Evolutionary conservation across 2,113 vertebrate genomes (phyloP).

Genomic region (Channa argus): DNA sequence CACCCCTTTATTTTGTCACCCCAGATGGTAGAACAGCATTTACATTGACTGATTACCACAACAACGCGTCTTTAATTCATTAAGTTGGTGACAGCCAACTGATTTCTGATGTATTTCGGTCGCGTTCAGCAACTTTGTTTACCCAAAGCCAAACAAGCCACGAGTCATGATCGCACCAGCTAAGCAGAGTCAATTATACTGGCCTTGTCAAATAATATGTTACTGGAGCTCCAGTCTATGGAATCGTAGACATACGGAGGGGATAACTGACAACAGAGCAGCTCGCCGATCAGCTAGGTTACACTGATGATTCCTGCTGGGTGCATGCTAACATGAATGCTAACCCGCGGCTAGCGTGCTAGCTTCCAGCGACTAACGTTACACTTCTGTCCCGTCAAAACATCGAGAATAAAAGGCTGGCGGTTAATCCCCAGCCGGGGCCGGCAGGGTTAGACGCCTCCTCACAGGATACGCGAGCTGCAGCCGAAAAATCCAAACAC

Average conservation of each 20-base stretch:
- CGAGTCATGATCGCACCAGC: constrained; percentile 33
- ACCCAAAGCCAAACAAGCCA: constrained; percentile 40
- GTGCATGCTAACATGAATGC: constrained; percentile 63
- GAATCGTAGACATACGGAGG: background rate
- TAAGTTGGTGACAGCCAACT: background rate
- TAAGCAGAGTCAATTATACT: background rate
- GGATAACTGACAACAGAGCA: background rate
- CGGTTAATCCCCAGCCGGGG: background rate
- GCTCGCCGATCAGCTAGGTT: background rate
- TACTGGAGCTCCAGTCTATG: too few relatives aligned
- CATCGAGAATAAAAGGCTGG: constrained; percentile 27
- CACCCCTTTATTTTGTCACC: constrained; percentile 33
- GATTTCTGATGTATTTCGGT: constrained; percentile 22
- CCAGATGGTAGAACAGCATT: constrained; percentile 17
- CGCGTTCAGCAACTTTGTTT: constrained; percentile 71
- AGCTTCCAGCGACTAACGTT: constrained; percentile 64
- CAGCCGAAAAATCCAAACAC: background rate
- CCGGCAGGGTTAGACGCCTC: background rate
- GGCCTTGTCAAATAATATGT: background rate
- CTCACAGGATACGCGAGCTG: background rate
- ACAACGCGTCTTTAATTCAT: background rate
- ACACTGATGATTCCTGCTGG: constrained; percentile 32
- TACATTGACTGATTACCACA: background rate
- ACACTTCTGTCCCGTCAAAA: constrained; percentile 49
- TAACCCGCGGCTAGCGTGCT: constrained; percentile 63